Evolutionary conservation across 2,113 vertebrate species (phyloP).

Genomic region (Marmota flaviventris): DNA sequence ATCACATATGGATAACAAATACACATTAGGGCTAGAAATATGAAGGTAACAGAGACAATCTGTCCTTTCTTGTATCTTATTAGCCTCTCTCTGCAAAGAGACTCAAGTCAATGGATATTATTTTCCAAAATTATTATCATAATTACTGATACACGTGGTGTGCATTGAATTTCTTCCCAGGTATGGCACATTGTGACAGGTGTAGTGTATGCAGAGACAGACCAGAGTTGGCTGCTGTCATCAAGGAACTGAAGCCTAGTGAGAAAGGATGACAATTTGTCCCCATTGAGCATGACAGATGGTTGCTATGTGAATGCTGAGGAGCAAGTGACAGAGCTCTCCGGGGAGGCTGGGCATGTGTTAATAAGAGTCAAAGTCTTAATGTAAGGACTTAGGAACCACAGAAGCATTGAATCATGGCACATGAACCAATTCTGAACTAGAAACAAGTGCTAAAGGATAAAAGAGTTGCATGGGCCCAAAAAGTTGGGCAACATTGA

Average conservation of each 20-base stretch:
- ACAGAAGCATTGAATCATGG: fast-evolving
- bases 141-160: neutral
- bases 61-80: neutral
- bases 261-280: neutral
- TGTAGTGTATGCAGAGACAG: fast-evolving
- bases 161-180: neutral
- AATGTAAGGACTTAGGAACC: neutral
- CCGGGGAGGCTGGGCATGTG: neutral
- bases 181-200: neutral
- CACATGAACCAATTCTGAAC: neutral
- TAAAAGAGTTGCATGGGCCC: neutral
- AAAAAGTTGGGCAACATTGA: neutral
- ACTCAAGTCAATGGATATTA: neutral
- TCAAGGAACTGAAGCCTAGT: neutral
- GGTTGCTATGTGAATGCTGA: neutral
- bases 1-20: neutral
- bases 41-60: neutral
- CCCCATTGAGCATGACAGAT: neutral
- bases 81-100: neutral
- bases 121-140: neutral
- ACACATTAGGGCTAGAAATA: neutral
- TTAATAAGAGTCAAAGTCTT: neutral
- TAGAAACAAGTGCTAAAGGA: neutral
- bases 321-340: neutral
- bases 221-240: neutral